These are phyloP conservation scores for Telenomus remus DNA, from an alignment of 1,140 invertebrate genomes.

Conservation along the genomic window DNA sequence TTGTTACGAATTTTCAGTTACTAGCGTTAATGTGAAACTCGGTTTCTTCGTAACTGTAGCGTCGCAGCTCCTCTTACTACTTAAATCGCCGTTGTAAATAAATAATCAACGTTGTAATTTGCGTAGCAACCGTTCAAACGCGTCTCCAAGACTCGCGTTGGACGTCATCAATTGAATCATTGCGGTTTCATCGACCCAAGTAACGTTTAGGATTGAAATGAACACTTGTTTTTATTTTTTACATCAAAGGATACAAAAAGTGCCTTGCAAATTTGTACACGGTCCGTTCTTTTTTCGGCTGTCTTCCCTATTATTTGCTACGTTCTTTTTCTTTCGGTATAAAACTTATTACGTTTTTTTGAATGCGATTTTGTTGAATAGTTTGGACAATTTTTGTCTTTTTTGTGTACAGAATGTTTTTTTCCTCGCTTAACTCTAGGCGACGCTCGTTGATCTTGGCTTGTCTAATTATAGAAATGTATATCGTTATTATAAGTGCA, in stretches of 20 bases:
- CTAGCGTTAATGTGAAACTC: no score
- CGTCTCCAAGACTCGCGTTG: not conserved
- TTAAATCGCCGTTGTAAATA: no score
- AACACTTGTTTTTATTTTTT: no score
- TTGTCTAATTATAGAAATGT: constrained; percentile 50
- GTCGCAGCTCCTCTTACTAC: no score
- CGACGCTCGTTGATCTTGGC: constrained; percentile 36
- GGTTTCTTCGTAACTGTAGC: no score
- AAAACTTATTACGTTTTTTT: not conserved
- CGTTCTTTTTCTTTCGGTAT: not conserved
- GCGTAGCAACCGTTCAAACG: constrained; percentile 1
- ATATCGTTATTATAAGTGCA: constrained; percentile 51
- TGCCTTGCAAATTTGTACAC: constrained; percentile 43
- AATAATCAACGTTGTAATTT: constrained; percentile 17
- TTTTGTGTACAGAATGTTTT: constrained; percentile 38
- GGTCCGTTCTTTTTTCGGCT: not conserved
- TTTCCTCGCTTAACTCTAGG: constrained; percentile 6
- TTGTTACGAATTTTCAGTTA: constrained; percentile 20
- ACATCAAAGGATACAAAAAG: constrained; percentile 27
- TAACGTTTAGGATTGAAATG: no score
- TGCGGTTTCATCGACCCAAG: no score
- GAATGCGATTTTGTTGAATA: constrained; percentile 23
- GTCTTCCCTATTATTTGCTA: not conserved
- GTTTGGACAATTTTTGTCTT: constrained; percentile 1
- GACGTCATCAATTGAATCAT: no score